These are phyloP conservation scores for Pterobdella sp. DNA, from an alignment of 2,888 invertebrate genomes.

Conservation along the genomic window DNA sequence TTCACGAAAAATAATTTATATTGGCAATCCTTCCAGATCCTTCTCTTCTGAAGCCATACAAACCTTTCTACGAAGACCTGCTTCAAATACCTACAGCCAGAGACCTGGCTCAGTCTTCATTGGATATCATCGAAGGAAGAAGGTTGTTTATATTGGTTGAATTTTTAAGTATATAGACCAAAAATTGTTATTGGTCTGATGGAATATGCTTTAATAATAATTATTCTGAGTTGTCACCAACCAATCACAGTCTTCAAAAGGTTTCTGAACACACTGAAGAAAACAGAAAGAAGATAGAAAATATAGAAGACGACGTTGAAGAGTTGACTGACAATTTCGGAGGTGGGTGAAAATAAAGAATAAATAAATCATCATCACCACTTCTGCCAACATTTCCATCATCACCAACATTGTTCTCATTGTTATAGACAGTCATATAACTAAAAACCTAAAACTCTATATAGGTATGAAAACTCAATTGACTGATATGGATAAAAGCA, in stretches of 20 bases:
- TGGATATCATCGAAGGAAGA: slow-evolving; percentile 43
- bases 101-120: slow-evolving; percentile 37
- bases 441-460: background rate
- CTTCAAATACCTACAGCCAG: slow-evolving; percentile 36
- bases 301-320: background rate
- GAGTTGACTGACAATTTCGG: background rate
- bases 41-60: slow-evolving; percentile 38
- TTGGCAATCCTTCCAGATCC: slow-evolving; percentile 10
- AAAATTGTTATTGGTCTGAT: background rate
- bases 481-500: slow-evolving; percentile 17
- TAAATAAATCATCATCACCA: no score
- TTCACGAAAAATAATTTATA: no score
- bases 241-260: background rate
- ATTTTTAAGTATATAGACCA: background rate
- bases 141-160: slow-evolving; percentile 36
- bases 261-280: background rate
- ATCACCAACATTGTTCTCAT: no score
- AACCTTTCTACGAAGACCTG: slow-evolving; percentile 36
- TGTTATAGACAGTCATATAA: background rate
- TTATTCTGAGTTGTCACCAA: no score
- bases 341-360: background rate
- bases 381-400: no score
- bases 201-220: no score
- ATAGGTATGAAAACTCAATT: background rate
- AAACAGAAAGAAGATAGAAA: background rate